Conservation (phyloP, 2,888 invertebrate genomes). For the Orchestes rusci region DNA sequence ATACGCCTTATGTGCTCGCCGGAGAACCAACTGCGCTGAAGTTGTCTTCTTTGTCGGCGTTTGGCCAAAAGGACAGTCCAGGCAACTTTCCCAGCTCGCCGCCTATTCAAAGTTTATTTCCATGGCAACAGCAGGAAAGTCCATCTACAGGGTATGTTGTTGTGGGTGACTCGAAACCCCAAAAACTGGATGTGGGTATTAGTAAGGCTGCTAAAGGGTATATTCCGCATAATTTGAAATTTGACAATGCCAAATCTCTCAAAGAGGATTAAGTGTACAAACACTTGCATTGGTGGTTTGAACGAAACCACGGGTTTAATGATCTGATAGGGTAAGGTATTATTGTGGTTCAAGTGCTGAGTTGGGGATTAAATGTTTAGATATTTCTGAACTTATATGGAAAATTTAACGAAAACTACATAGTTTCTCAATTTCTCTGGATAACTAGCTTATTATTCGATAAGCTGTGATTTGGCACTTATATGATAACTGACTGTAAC, state of each 20-base stretch:
- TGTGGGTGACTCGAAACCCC: constrained; percentile 31
- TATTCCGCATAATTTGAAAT: constrained; percentile 33
- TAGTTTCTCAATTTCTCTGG: no score
- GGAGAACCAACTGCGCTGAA: constrained; percentile 29
- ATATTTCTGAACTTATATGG: no score
- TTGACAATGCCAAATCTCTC: constrained; percentile 29
- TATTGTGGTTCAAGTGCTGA: constrained; percentile 4
- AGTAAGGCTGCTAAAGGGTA: constrained; percentile 30
- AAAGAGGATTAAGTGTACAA: constrained; percentile 39
- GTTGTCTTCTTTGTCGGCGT: constrained; percentile 8
- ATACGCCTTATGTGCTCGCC: constrained; percentile 36
- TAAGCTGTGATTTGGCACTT: no score
- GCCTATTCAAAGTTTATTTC: constrained; percentile 3
- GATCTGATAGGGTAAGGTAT: constrained; percentile 17
- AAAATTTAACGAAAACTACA: no score
- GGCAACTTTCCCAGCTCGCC: neutral
- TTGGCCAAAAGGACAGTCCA: neutral
- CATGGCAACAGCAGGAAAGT: constrained; percentile 26
- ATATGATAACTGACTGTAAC: no score
- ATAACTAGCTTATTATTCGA: no score
- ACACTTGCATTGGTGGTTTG: neutral
- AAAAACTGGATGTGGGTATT: constrained; percentile 19
- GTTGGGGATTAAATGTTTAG: no score
- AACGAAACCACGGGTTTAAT: constrained; percentile 8
- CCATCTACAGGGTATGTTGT: constrained; percentile 33